Base-by-base conservation (phyloP, 2,888 invertebrate genomes). In the Agriopis leucophaearia region DNA sequence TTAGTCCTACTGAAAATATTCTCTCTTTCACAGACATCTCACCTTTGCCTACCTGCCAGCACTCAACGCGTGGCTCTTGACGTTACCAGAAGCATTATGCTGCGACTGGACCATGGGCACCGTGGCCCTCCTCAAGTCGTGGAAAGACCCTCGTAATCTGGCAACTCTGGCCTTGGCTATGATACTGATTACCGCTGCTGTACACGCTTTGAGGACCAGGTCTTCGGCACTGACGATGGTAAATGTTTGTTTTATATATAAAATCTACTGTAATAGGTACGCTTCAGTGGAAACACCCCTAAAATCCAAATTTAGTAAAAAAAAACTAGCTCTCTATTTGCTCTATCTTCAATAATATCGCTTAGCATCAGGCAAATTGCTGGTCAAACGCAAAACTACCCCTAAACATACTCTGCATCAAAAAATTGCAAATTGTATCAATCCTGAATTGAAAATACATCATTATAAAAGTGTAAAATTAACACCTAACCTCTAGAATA, bases 101-200 rank as follows among this genome's bases (percentile, higher is more conserved):
- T 99, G 99, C 90, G 99, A 99, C 93, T 99, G 99, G 99, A 99
- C 99, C 54, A 99, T 99, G 99, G 99, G 98, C 61, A 98, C 98
- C 8, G 96, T 99, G 66, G 97, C 98, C 0, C 90, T 99, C 64
- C 94, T 99, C 55, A 96, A 96, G 77, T 96, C 97, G 45, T 95
- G 98, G 85, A 83, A 95, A 7, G 99, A 99, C 89, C 89, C 95
- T 0, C 95, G 99, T 50, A 99, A 99, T 91, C 74, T 98, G 55
- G 96, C 96, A 15, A 99, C 98, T 0, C 57, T 98, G 35, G 91
- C 94, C 0, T 95, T 97, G 48, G 97, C 96, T 78, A 86, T 92
- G 0, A 94, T 94, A 42, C 89, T 97, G 38, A 85, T 96, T 44
- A 92, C 95, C 16, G 94, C 95, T 6, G 90, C 96, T 9, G 87